Conservation (phyloP, 2,888 invertebrate species). For the Helobdella robusta region DNA sequence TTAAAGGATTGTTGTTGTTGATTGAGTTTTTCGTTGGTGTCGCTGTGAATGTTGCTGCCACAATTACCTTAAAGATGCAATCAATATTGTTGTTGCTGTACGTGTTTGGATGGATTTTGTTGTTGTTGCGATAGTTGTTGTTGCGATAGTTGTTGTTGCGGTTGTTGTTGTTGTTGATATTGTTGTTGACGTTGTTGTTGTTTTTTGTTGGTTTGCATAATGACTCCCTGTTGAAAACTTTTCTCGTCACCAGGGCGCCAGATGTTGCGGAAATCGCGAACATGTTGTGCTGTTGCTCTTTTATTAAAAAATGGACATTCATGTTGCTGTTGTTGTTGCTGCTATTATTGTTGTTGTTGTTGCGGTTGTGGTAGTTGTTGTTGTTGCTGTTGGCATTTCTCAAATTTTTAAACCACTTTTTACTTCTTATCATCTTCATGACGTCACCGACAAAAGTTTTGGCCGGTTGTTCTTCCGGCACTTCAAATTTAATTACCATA, state of each 20-base stretch:
- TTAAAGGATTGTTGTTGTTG: too few species aligned
- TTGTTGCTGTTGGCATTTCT: neutral
- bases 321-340: neutral
- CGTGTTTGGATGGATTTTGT: neutral
- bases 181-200: neutral
- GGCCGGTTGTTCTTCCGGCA: constrained; percentile 16
- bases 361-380: neutral
- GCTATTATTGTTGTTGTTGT: neutral
- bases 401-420: too few species aligned
- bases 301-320: too few species aligned
- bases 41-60: too few species aligned
- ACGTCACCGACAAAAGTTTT: constrained; percentile 17
- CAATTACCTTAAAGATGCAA: neutral
- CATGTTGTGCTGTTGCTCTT: neutral
- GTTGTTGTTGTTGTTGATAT: neutral
- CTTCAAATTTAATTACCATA: neutral
- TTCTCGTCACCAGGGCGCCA: neutral
- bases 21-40: too few species aligned
- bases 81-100: neutral
- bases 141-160: neutral
- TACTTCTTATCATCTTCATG: too few species aligned
- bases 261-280: neutral
- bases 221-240: constrained; percentile 10
- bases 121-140: neutral
- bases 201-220: too few species aligned